Conservation (phyloP, 2,888 invertebrate genomes). For the Acronicta aceris region DNA sequence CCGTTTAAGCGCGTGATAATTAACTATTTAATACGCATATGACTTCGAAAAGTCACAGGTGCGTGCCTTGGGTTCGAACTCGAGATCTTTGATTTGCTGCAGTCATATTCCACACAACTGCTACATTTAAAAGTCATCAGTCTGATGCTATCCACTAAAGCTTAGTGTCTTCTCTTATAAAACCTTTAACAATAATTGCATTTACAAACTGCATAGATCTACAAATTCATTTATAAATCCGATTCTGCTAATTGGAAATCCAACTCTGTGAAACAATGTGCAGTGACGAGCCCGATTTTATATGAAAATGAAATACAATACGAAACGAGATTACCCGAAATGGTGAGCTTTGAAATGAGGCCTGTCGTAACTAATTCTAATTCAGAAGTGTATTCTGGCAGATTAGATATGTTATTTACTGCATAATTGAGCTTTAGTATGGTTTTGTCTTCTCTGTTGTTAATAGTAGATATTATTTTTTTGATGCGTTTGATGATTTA, state of each 20-base stretch:
- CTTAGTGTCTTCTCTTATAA: too few relatives aligned
- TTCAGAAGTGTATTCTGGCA: slow-evolving; percentile 9
- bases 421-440: neutral
- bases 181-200: neutral
- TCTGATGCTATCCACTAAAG: too few relatives aligned
- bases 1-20: too few relatives aligned
- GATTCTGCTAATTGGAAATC: slow-evolving; percentile 8
- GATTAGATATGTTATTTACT: slow-evolving; percentile 1
- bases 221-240: slow-evolving; percentile 3
- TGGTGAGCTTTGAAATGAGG: neutral
- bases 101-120: too few relatives aligned
- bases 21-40: too few relatives aligned
- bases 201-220: neutral
- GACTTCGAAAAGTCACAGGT: too few relatives aligned
- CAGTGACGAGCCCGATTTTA: slow-evolving; percentile 10
- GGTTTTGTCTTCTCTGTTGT: neutral
- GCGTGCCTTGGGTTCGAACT: too few relatives aligned
- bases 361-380: slow-evolving; percentile 13
- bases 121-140: too few relatives aligned
- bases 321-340: slow-evolving; percentile 10
- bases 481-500: too few relatives aligned
- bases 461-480: too few relatives aligned
- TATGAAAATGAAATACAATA: slow-evolving; percentile 17
- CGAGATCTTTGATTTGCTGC: too few relatives aligned
- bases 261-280: slow-evolving; percentile 27